phyloP scores from a whole-genome alignment of 2,888 invertebrate species.

The Tenthredo mesomela region DNA sequence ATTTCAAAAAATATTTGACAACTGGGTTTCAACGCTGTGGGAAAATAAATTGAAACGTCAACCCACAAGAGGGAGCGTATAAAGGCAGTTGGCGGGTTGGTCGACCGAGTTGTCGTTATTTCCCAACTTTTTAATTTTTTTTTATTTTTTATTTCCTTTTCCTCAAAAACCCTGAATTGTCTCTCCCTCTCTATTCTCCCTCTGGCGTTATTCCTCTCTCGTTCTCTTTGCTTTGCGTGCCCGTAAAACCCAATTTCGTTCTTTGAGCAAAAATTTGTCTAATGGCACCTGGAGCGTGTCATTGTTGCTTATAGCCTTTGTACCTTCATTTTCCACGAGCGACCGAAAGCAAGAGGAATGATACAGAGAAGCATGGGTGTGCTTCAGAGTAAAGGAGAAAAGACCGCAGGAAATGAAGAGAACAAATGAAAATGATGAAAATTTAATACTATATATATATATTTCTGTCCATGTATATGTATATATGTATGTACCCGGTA shows the following conservation, averaged over 20 bases:
- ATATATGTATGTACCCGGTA: background rate
- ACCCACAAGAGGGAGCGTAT: constrained; percentile 34
- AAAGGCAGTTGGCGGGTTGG: constrained; percentile 25
- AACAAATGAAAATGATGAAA: background rate
- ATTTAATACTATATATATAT: background rate
- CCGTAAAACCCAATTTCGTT: constrained; percentile 40
- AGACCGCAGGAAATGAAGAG: background rate
- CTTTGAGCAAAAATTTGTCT: constrained; percentile 44
- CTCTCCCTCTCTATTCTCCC: background rate
- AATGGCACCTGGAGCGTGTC: constrained; percentile 47
- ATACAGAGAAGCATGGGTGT: background rate
- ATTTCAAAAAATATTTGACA: constrained; percentile 24
- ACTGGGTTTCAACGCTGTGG: background rate
- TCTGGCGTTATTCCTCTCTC: background rate
- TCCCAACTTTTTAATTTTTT: constrained; percentile 1
- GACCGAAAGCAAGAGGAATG: background rate
- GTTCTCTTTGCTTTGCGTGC: background rate
- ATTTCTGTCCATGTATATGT: background rate
- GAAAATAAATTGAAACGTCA: constrained; percentile 46
- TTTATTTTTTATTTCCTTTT: background rate
- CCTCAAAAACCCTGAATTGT: background rate
- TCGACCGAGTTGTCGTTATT: constrained; percentile 43
- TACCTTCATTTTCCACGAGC: constrained; percentile 29
- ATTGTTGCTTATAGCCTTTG: constrained; percentile 39
- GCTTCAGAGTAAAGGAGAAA: background rate